Evolutionary conservation across 2,113 vertebrate species (phyloP), one percentile per base, ranked within the genome.

Genomic region (Penelope pileata): DNA sequence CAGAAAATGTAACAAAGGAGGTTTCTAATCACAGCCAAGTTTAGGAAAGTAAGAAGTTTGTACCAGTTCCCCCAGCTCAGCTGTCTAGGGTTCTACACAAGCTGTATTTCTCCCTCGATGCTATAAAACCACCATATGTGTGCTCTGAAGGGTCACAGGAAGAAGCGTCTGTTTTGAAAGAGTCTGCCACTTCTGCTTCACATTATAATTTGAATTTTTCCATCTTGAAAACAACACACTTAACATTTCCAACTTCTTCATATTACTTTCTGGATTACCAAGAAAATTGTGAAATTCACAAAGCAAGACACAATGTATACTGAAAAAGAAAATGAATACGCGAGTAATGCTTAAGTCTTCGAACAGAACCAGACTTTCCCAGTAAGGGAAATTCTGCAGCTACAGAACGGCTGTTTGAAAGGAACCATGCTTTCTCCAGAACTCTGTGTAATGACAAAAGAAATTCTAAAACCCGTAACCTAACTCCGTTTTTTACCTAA

Each of bases 351-450:
- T 79, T 80, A 32, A 58, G 26, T 43, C 70, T 36, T 72, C 80
- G 68, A 92, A 69, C 48, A 85, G 59, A 91, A 34, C 23, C 83
- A 90, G 60, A 9, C 38, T 63, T 40, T 63, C 72, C 77, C 58
- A n/a, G 32, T 60, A 86, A 54, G 40, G 54, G 47, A 80, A 91
- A 90, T 59, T 67, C 40, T 88, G 42, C 53, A 93, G 69, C 26
- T 74, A 60, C n/a, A 75, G 47, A 64, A 89, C 13, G 12, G 38
- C 75, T 88, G 69, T 69, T 85, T 62, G 43, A 77, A 94, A 67
- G 54, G 34, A 87, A 38, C 2, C 0, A 7, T 1, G 1, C 18
- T 72, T 73, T 42, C 38, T 67, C 38, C 45, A 48, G n/a, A 69
- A 43, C 23, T n/a, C 54, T 59, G 9, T 27, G 8, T 34, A 30